phyloP scores from a whole-genome alignment of 1,140 invertebrate genomes.

The Pseudomyrmex gracilis region DNA sequence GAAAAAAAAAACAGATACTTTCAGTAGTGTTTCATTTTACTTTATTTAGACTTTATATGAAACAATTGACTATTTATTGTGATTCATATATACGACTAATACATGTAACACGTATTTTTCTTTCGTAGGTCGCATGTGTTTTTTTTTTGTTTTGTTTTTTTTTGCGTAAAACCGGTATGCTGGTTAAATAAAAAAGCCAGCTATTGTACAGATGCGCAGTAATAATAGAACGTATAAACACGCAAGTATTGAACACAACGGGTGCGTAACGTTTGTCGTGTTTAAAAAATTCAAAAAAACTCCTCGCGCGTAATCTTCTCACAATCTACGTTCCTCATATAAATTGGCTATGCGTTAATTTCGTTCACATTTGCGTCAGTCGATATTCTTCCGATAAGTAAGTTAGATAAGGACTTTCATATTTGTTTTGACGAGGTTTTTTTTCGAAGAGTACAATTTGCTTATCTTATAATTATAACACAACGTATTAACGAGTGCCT shows the following conservation, averaged over 20 bases:
- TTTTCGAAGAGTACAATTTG: conserved; percentile 39
- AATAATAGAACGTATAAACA: conserved; percentile 38
- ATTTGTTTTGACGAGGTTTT: conserved; percentile 82
- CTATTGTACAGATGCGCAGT: conserved; percentile 48
- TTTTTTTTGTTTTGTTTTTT: conserved; percentile 59
- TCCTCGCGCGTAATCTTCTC: background rate
- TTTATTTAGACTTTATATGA: conserved; percentile 81
- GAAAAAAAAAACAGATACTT: background rate
- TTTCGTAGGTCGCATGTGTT: conserved; percentile 68
- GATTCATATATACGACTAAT: conserved; percentile 82
- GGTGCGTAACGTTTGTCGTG: background rate
- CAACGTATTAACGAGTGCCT: conserved; percentile 28
- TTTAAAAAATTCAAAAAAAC: conserved; percentile 19
- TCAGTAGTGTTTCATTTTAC: conserved; percentile 64
- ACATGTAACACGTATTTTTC: conserved; percentile 82
- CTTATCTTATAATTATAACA: conserved; percentile 66
- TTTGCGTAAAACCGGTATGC: conserved; percentile 67
- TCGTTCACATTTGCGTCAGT: conserved; percentile 17
- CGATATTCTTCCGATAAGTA: conserved; percentile 57
- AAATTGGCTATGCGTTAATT: conserved; percentile 33
- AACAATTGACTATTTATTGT: conserved; percentile 85
- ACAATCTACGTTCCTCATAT: conserved; percentile 19
- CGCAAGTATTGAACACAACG: conserved; percentile 33
- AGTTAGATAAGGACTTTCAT: conserved; percentile 82
- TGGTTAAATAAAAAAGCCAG: conserved; percentile 42